Evolutionary conservation across 1,140 invertebrate species (phyloP).

Genomic region (Melanaphis sacchari): DNA sequence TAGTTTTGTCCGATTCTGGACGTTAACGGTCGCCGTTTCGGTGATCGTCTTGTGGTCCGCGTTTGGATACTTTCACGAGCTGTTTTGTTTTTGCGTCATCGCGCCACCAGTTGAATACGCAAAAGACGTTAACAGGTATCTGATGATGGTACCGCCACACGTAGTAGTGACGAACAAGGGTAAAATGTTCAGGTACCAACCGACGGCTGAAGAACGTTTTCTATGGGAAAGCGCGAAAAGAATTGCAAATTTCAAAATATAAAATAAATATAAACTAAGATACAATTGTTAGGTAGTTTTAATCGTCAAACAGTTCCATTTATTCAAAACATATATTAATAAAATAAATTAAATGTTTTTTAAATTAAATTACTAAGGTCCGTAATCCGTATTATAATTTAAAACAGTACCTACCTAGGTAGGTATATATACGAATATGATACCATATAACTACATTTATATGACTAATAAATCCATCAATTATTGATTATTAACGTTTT

Average conservation of each 20-base stretch:
- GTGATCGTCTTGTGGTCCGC: not conserved
- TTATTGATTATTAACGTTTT: too few relatives aligned
- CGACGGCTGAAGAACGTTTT: conserved; percentile 25
- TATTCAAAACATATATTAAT: not conserved
- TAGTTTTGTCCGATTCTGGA: not conserved
- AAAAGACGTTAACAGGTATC: conserved; percentile 16
- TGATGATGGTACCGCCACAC: conserved; percentile 16
- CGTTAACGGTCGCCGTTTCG: not conserved
- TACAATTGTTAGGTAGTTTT: not conserved
- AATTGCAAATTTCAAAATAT: conserved; percentile 21
- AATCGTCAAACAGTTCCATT: not conserved
- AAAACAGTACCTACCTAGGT: not conserved
- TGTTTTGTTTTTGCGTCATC: conserved; percentile 4
- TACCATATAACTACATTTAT: too few relatives aligned
- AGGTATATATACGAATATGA: too few relatives aligned
- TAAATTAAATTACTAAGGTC: not conserved
- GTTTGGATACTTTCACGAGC: conserved; percentile 18
- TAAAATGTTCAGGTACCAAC: not conserved
- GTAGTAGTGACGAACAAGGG: conserved; percentile 28
- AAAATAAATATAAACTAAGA: not conserved
- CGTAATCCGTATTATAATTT: not conserved
- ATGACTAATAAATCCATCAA: too few relatives aligned
- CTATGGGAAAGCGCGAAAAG: conserved; percentile 31
- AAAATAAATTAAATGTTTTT: not conserved
- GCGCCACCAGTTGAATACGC: not conserved